Percentiles rank a stretch among this genome's conserved stretches.
phyloP scores from a whole-genome alignment of 2,888 invertebrate species.

The Thysanoteuthis rhombus region DNA sequence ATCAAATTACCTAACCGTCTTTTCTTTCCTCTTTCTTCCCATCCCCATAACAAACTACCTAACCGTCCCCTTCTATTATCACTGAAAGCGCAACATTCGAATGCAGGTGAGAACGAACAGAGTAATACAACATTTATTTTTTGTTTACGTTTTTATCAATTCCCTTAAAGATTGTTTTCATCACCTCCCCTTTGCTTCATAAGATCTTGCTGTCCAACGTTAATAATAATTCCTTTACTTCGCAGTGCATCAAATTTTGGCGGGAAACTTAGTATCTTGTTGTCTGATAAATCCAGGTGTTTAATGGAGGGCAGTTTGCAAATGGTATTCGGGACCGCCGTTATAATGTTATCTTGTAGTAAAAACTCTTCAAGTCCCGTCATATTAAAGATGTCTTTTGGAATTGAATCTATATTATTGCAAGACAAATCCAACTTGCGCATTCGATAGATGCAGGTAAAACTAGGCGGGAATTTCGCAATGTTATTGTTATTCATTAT shows the following conservation, averaged over 20 bases:
- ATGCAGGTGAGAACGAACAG: no score
- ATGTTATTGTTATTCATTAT: neutral
- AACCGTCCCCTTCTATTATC: no score
- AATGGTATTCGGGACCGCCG: neutral
- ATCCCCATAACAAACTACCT: no score
- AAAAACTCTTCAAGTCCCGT: neutral
- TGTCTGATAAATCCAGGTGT: neutral
- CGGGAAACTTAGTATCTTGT: neutral
- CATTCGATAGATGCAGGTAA: neutral
- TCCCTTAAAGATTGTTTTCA: no score
- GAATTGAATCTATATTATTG: neutral
- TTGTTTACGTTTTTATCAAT: no score
- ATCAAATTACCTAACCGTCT: no score
- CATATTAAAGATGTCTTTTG: constrained; percentile 1
- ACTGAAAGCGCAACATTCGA: no score
- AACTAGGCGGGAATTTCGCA: neutral
- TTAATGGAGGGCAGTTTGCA: neutral
- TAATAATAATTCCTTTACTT: neutral
- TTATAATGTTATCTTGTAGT: neutral
- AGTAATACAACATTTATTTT: no score
- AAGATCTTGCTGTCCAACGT: neutral
- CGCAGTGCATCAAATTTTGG: neutral
- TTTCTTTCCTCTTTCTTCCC: no score
- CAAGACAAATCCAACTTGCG: neutral
- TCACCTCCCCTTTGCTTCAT: neutral